Base-by-base conservation (phyloP, 2,888 invertebrate species). In the Spodoptera littoralis region DNA sequence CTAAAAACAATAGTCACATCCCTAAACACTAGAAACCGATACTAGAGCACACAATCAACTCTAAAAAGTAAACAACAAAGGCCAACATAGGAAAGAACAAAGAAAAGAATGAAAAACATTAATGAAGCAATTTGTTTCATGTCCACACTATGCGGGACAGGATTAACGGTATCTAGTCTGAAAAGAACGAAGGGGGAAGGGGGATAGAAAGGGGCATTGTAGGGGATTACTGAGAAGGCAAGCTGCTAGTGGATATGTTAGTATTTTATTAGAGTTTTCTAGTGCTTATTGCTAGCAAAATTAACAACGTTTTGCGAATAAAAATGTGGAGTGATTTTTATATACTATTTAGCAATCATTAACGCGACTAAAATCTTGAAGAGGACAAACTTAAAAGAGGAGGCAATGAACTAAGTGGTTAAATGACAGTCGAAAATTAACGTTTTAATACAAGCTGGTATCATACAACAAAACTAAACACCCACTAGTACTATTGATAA, bases 101-200 rank as follows among this genome's bases (percentile, higher is more conserved):
- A 72, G 71, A 60, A 43, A 65, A 64, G 66, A 70, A 70, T 69
- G 65, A 66, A 76, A 78, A 78, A 78, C 80, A 81, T 81, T 81
- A 81, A 81, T 81, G 80, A 80, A 81, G 82, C 80, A 78, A 81
- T 81, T 81, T 81, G 78, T 81, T 81, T 79, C 65, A 66, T 67
- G 80, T 76, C 76, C 77, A 59, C 79, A 77, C 72, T 80, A 72
- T 72, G 69, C 73, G 66, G 75, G 81, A 74, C 70, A 76, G 77
- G 70, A 81, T 80, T 80, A 80, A 77, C 75, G 61, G 61, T 77
- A 79, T 77, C 77, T 76, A 64, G 73, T 60, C 69, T 77, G 75
- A 69, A 77, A 73, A 79, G 77, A 77, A 74, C 57, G 51, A 46
- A 61, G 66, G 58, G 62, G 56, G 30, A 49, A 43, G 45, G 30